Conservation (phyloP, 2,113 vertebrate genomes). For the Saguinus midas region DNA sequence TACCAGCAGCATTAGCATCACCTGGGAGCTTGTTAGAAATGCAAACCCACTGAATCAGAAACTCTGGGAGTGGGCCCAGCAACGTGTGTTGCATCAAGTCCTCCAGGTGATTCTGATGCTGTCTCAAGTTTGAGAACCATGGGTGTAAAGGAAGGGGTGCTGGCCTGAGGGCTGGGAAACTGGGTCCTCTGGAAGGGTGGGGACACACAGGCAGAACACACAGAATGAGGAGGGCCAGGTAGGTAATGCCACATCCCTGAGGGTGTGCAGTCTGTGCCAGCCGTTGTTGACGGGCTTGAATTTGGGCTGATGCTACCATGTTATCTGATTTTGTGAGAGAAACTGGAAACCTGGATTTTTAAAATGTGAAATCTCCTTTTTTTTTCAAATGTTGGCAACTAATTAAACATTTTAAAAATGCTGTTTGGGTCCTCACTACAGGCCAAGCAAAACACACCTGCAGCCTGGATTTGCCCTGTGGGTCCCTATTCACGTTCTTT, state of each 20-base stretch:
- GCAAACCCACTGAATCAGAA: neutral
- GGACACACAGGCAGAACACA: neutral
- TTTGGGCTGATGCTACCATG: neutral
- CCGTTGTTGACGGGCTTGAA: neutral
- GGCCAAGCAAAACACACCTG: constrained; percentile 3
- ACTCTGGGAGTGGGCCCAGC: neutral
- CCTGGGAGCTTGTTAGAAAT: neutral
- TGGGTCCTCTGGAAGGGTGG: neutral
- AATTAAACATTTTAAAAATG: neutral
- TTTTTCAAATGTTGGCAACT: neutral
- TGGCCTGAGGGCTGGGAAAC: neutral
- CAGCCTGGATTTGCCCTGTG: neutral
- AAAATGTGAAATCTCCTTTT: neutral
- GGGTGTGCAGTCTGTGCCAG: neutral
- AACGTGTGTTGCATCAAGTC: neutral
- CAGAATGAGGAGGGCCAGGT: neutral
- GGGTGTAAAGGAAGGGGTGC: neutral
- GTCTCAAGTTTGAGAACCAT: neutral
- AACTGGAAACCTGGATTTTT: neutral
- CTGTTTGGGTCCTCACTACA: neutral
- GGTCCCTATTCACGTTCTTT: neutral
- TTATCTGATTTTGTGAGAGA: constrained; percentile 21
- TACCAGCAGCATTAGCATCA: neutral
- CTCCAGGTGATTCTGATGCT: neutral
- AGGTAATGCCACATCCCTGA: neutral